Base-by-base conservation (phyloP, 2,113 vertebrate species). In the Cephalopholis sonnerati region DNA sequence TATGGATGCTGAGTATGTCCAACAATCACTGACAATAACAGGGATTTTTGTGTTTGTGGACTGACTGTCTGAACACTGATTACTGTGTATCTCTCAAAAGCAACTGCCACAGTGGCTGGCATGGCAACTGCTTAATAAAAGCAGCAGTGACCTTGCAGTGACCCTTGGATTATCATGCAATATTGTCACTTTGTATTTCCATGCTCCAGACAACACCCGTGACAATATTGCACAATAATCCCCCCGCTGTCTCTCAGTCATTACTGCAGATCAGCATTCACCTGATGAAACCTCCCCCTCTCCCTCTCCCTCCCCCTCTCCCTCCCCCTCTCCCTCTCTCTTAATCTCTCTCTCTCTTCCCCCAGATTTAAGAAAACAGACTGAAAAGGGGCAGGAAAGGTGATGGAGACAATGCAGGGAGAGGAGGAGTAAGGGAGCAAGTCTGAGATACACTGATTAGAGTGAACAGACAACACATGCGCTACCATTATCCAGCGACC, bases 161-260 rank as follows among this genome's bases (percentile, higher is more conserved):
- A 90, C 87, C 90, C 15, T 27, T 75, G 82, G 86, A 92, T 92
- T 91, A 90, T 81, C 77, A 82, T 88, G 86, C 83, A 90, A 80
- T 92, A 88, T 85, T 87, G 89, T 93, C 90, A 92, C 87, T 88
- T 87, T 75, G 82, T 75, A 89, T 89, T 92, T 91, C 74, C 71
- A 53, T 61, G 62, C 44, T 71, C 44, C 85, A 88, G 81, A 89
- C 84, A 90, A 92, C 89, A 87, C 65, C 83, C 84, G 84, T 85
- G 88, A 92, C 88, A 91, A 88, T 89, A 90, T 79, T 93, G 88
- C 85, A 83, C 81, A 82, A 83, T 90, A 94, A 93, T 93, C 88
- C 83, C 90, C 83, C 71, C 12, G 32, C 80, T 87, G 86, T 70
- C 85, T 83, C 71, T 67, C 76, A 57, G 83, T 81, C 83, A 86